These are phyloP conservation scores for Troilus luridus DNA, from an alignment of 2,888 invertebrate genomes.

Conservation along the genomic window DNA sequence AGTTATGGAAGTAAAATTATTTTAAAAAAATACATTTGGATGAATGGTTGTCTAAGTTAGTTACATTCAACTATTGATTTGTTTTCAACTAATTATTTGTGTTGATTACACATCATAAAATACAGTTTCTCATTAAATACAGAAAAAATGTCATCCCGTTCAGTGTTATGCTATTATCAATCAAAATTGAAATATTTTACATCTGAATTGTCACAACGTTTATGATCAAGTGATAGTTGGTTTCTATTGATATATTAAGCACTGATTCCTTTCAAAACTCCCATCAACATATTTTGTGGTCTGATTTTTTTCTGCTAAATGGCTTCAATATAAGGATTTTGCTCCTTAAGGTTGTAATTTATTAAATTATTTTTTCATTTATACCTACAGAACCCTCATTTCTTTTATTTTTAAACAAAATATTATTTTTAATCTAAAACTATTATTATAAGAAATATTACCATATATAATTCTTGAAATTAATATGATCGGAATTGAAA, in stretches of 20 bases:
- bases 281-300: no score
- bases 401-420: not conserved
- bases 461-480: not conserved
- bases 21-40: not conserved
- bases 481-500: not conserved
- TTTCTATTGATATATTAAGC: no score
- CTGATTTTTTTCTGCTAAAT: no score
- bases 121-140: not conserved
- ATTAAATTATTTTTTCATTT: not conserved
- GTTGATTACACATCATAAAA: not conserved
- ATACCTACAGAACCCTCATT: not conserved
- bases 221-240: no score
- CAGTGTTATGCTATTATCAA: not conserved
- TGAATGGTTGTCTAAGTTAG: not conserved
- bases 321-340: no score
- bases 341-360: no score
- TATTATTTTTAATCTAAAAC: no score
- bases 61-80: not conserved
- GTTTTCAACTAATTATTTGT: not conserved
- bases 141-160: not conserved
- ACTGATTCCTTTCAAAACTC: no score
- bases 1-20: not conserved
- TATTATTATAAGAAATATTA: not conserved
- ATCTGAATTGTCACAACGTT: not conserved
- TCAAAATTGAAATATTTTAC: not conserved